Base-by-base conservation (phyloP, 2,113 vertebrate species). In the Lanius collurio region DNA sequence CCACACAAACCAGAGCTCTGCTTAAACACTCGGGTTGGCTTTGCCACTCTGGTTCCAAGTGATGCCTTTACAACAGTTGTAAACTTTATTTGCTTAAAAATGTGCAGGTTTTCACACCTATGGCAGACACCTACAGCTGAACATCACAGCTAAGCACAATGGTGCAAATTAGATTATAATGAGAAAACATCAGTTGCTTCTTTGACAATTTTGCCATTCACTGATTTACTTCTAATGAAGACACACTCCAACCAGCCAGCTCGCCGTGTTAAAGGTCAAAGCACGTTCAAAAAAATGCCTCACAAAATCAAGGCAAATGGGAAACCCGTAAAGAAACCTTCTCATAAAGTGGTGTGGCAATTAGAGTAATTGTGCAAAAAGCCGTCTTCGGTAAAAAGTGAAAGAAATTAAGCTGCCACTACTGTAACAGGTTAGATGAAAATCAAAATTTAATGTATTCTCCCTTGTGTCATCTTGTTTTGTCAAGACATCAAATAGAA, bases 401-500 rank as follows among this genome's bases (percentile, higher is more conserved):
- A 81, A 93, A 98, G 97, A 98, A 97, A 97, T 98, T 98, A 98
- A 98, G 98, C 97, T 97, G 97, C 97, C 97, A 97, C 96, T 87
- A 96, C 96, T 97, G 97, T 97, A 98, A 98, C 98, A 98, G 98
- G 98, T 98, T 97, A 97, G 96, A 98, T 97, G 94, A 97, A 98
- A 98, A 99, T 99, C 95, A 98, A 98, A 99, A 99, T 99, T 99
- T 99, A 98, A 99, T 99, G 98, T 98, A 97, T 97, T 98, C 98
- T 99, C 98, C 98, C 98, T 91, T 97, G 98, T 98, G 98, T 99
- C 98, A 95, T 98, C 98, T 98, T 99, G 99, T 99, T 99, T 99
- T 99, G 98, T 98, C 97, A 98, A 98, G 98, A 98, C 98, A 99
- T 99, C 98, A 99, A 99, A 99, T 98, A 98, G 98, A 99, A 99